Conservation (phyloP, 2,113 vertebrate species). For the Rynchops niger region DNA sequence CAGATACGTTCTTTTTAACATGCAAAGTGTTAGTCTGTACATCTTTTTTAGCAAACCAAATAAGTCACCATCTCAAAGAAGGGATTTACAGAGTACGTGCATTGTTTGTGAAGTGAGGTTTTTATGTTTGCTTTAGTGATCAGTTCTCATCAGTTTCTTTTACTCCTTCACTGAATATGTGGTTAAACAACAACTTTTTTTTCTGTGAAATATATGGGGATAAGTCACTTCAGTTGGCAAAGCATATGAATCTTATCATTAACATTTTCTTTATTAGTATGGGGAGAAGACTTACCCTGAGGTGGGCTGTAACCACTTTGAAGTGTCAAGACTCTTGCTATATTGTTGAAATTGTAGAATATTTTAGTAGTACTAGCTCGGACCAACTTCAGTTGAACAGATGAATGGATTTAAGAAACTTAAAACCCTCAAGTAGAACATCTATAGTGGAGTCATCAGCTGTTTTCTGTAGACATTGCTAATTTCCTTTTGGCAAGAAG, state of each 20-base stretch:
- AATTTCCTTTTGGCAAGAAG: background rate
- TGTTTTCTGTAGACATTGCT: background rate
- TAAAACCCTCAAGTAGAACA: background rate
- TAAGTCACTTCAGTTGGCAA: background rate
- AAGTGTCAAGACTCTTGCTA: background rate
- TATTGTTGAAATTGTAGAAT: background rate
- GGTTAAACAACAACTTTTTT: background rate
- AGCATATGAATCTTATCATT: background rate
- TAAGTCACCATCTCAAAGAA: background rate
- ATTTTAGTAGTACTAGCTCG: background rate
- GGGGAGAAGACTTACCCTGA: background rate
- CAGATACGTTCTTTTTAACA: background rate
- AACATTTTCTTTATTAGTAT: background rate
- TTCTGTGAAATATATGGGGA: background rate
- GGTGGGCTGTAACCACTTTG: background rate
- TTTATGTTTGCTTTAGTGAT: background rate
- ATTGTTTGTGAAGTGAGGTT: background rate
- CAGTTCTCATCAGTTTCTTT: background rate
- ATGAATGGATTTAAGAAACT: background rate
- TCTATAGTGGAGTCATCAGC: background rate
- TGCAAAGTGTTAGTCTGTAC: background rate
- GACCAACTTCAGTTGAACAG: background rate
- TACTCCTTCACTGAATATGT: background rate
- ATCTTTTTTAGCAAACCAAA: background rate
- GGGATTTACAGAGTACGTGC: background rate